Evolutionary conservation across 1,140 invertebrate species (phyloP).

Genomic region (Prorops nasuta): DNA sequence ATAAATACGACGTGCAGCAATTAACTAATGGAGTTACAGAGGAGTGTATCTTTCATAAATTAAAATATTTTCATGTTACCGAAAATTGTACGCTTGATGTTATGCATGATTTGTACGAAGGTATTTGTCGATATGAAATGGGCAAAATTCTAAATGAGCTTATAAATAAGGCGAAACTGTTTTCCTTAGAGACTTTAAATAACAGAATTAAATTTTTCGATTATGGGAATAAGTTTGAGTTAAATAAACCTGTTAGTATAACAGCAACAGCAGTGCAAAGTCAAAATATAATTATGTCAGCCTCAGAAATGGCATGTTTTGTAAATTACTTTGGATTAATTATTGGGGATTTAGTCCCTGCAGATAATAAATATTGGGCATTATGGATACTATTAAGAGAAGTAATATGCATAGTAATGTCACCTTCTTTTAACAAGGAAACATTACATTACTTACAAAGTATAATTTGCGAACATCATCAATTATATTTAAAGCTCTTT

Average conservation of each 20-base stretch:
- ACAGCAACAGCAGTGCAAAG: background rate
- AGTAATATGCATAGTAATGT: background rate
- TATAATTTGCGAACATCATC: background rate
- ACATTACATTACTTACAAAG: background rate
- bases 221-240: background rate
- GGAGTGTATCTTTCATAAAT: background rate
- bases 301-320: background rate
- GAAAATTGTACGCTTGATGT: slow-evolving; percentile 14
- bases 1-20: background rate
- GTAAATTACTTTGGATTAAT: background rate
- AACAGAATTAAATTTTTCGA: slow-evolving; percentile 2
- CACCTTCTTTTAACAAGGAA: background rate
- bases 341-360: background rate
- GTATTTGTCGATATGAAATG: slow-evolving; percentile 11
- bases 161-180: slow-evolving; percentile 10
- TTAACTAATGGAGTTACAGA: background rate
- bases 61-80: slow-evolving; percentile 8
- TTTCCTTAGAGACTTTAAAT: slow-evolving; percentile 10
- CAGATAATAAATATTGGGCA: background rate
- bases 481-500: background rate
- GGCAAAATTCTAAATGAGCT: slow-evolving; percentile 10
- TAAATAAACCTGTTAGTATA: background rate
- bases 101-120: slow-evolving; percentile 12
- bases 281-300: background rate
- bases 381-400: background rate